A percentile compares a stretch with the other conserved stretches of the same genome.
These are phyloP conservation scores for Phalanger gymnotis DNA, from an alignment of 2,797 vertebrate genomes.

Conservation along the genomic window DNA sequence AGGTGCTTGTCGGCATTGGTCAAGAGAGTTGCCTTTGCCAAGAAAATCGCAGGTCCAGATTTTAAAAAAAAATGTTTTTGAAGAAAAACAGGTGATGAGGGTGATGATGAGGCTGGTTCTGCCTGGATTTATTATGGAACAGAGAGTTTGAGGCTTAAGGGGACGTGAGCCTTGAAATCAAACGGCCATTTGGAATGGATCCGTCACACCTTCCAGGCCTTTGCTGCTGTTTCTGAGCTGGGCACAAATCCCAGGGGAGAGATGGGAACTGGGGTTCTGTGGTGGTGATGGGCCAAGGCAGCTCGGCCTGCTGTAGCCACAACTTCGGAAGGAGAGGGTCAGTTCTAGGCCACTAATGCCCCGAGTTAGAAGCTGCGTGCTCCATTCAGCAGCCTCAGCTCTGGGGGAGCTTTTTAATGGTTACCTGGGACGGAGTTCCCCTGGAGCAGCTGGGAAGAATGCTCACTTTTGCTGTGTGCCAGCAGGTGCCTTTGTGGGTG, in stretches of 20 bases:
- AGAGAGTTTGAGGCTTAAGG: background rate
- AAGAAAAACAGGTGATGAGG: too few species aligned
- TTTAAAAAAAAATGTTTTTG: too few species aligned
- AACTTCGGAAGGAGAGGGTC: background rate
- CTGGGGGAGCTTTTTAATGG: background rate
- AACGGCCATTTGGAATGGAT: background rate
- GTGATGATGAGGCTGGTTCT: background rate
- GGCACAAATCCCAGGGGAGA: background rate
- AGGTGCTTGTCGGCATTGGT: too few species aligned
- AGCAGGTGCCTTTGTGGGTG: background rate
- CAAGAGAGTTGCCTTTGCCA: too few species aligned
- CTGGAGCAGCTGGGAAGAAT: background rate
- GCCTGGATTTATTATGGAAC: background rate
- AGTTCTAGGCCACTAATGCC: background rate
- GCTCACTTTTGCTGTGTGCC: background rate
- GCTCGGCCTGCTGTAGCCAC: constrained; percentile 15
- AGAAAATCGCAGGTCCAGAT: too few species aligned
- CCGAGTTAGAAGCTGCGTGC: background rate
- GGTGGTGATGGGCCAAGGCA: background rate
- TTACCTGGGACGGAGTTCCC: background rate
- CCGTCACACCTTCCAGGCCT: background rate
- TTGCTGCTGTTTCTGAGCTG: background rate
- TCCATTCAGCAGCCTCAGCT: background rate
- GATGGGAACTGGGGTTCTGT: background rate
- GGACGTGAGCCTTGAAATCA: background rate